Conservation (phyloP, 2,113 vertebrate species). For the Marmota monax region DNA sequence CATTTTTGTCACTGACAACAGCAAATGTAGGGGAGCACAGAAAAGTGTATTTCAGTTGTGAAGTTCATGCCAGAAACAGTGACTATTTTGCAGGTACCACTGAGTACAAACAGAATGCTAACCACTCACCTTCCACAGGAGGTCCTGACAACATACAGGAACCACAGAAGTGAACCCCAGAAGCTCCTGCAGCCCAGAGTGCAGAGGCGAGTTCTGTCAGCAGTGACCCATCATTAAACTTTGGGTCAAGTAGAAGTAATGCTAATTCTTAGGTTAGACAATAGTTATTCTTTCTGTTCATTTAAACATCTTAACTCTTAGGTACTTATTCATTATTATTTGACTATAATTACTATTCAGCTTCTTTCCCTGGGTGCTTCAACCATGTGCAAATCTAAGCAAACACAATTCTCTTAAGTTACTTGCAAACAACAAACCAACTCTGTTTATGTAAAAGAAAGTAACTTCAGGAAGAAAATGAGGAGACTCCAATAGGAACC, state of each 20-base stretch:
- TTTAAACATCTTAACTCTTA: neutral
- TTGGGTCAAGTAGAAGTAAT: neutral
- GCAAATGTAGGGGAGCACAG: neutral
- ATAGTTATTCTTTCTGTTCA: neutral
- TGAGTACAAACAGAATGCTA: neutral
- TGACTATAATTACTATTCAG: neutral
- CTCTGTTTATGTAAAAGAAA: neutral
- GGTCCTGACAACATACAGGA: neutral
- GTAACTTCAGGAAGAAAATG: neutral
- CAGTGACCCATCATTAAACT: neutral
- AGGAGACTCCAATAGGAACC: neutral
- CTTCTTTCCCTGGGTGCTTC: neutral
- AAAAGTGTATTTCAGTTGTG: neutral
- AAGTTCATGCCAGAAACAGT: neutral
- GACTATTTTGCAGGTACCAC: neutral
- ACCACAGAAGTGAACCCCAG: no score
- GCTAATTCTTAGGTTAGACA: neutral
- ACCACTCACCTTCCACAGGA: neutral
- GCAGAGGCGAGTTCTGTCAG: neutral
- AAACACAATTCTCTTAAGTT: neutral
- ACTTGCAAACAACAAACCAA: neutral
- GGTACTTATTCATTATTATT: neutral
- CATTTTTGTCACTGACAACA: neutral
- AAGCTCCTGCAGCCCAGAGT: rapidly evolving
- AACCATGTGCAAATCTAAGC: neutral